These are phyloP conservation scores for Rugalucina vietnamica DNA, from an alignment of 2,888 invertebrate genomes.

Conservation along the genomic window DNA sequence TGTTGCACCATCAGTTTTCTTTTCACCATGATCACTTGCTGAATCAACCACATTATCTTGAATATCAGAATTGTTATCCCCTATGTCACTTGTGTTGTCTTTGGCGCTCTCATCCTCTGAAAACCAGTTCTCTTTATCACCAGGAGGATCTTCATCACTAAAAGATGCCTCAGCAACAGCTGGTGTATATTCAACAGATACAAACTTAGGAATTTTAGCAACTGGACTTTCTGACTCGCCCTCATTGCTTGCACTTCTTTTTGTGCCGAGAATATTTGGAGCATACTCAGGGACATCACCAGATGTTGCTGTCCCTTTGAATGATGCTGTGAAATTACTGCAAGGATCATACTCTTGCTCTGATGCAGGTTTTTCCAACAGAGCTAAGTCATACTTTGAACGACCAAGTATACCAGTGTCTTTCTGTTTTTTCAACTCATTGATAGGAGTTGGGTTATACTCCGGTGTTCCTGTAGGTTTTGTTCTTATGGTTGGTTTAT, in stretches of 20 bases:
- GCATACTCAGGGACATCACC: slow-evolving; percentile 51
- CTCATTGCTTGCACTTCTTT: slow-evolving; percentile 49
- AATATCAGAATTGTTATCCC: neutral
- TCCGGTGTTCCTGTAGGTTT: slow-evolving; percentile 66
- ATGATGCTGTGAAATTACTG: slow-evolving; percentile 69
- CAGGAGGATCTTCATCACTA: slow-evolving; percentile 64
- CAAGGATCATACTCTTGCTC: slow-evolving; percentile 79
- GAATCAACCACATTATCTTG: neutral
- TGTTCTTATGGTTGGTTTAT: slow-evolving; percentile 28
- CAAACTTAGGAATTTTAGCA: slow-evolving; percentile 60
- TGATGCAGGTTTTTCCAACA: slow-evolving; percentile 51
- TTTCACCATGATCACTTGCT: neutral
- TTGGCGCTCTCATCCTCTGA: slow-evolving; percentile 54
- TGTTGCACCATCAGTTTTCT: neutral
- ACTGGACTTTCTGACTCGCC: slow-evolving; percentile 42
- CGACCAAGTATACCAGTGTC: slow-evolving; percentile 26
- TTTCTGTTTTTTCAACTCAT: slow-evolving; percentile 63
- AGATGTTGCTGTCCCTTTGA: neutral
- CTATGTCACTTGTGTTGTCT: slow-evolving; percentile 41
- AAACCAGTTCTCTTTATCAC: slow-evolving; percentile 46
- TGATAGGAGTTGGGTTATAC: slow-evolving; percentile 77
- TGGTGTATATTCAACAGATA: slow-evolving; percentile 57
- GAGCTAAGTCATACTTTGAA: slow-evolving; percentile 57
- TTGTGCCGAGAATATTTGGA: slow-evolving; percentile 41
- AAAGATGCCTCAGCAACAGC: slow-evolving; percentile 55